phyloP scores from a whole-genome alignment of 1,140 invertebrate species.

The Cydia pomonella region DNA sequence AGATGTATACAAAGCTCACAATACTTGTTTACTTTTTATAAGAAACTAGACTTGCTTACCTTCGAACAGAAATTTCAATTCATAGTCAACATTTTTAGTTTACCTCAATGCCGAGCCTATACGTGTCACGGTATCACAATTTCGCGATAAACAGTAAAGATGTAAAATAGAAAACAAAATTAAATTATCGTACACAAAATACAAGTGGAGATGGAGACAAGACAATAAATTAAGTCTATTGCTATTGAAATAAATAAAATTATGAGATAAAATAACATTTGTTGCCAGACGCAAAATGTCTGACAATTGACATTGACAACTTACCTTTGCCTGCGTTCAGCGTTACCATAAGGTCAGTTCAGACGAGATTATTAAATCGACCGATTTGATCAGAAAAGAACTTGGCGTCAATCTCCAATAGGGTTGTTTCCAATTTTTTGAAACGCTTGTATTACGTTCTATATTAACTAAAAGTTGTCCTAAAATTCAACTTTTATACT shows the following conservation, averaged over 20 bases:
- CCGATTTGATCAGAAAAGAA: no score
- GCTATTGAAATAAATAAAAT: not conserved
- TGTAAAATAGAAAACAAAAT: not conserved
- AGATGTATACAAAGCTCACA: slow-evolving; percentile 38
- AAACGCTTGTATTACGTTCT: no score
- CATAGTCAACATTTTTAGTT: not conserved
- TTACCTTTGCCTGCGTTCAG: no score
- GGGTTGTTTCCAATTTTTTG: no score
- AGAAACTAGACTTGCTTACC: slow-evolving; percentile 16
- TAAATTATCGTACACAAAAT: not conserved
- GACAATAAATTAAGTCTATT: not conserved
- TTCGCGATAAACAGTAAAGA: not conserved
- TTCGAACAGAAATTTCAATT: not conserved
- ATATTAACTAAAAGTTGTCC: no score
- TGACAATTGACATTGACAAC: not conserved
- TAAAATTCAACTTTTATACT: no score
- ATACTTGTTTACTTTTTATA: slow-evolving; percentile 34
- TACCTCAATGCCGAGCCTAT: not conserved
- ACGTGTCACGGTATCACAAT: not conserved
- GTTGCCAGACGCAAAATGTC: not conserved
- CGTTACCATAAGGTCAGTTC: no score
- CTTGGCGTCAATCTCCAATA: no score
- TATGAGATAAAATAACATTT: not conserved
- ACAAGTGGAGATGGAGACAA: not conserved
- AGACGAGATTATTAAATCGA: no score